Percentiles rank a stretch among this genome's conserved stretches.
These are phyloP conservation scores for Vombatus ursinus DNA, from an alignment of 2,113 vertebrate genomes.

Conservation along the genomic window DNA sequence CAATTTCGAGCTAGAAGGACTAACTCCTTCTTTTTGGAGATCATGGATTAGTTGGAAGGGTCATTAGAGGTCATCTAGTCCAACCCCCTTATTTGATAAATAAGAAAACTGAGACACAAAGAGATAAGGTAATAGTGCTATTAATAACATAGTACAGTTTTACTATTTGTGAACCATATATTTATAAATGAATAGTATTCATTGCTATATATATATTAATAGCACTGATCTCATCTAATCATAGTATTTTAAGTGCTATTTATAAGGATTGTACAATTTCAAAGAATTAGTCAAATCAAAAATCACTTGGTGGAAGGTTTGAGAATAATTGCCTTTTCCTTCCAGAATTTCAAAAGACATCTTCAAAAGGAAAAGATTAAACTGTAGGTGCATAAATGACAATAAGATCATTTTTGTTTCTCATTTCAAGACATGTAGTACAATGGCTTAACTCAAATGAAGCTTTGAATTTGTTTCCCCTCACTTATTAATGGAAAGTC, in stretches of 20 bases:
- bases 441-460: background rate
- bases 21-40: background rate
- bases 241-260: background rate
- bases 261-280: background rate
- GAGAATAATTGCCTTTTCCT: background rate
- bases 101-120: background rate
- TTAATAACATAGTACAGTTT: background rate
- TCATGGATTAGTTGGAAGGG: background rate
- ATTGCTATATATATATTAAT: background rate
- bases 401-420: background rate
- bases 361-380: background rate
- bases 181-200: background rate
- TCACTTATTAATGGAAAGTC: background rate
- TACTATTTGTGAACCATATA: background rate
- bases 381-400: background rate
- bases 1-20: background rate
- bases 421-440: background rate
- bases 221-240: background rate
- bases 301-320: background rate
- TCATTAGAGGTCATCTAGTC: background rate
- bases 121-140: background rate
- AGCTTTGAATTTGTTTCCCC: background rate
- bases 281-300: background rate
- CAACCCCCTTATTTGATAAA: background rate
- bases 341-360: background rate